A percentile compares a stretch with the other conserved stretches of the same genome.
Conservation (phyloP, 1,140 invertebrate genomes). For the Megathymus violae region DNA sequence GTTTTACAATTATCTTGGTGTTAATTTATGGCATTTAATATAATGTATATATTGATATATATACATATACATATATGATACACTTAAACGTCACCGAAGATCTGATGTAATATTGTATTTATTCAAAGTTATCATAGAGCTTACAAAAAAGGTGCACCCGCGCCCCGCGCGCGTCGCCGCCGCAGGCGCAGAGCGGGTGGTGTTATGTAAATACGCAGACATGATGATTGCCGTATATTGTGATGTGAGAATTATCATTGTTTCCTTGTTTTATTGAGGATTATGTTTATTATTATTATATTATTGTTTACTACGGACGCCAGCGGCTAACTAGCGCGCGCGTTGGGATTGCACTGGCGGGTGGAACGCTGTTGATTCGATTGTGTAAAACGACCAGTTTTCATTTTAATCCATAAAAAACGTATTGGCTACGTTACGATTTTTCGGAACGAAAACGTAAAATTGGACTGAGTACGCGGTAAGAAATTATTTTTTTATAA, state of each 20-base stretch:
- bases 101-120: not conserved
- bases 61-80: too few relatives aligned
- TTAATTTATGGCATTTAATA: not conserved
- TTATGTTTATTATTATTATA: conserved; percentile 28
- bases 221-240: conserved; percentile 28
- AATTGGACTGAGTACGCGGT: conserved; percentile 23
- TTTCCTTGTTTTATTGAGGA: conserved; percentile 18
- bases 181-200: too few relatives aligned
- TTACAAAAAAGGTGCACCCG: too few relatives aligned
- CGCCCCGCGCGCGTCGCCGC: too few relatives aligned
- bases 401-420: too few relatives aligned
- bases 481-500: conserved; percentile 24
- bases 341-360: not conserved
- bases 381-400: too few relatives aligned
- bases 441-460: conserved; percentile 17
- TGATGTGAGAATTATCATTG: conserved; percentile 22
- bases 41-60: too few relatives aligned
- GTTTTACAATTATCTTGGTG: not conserved
- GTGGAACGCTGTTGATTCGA: too few relatives aligned
- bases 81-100: not conserved
- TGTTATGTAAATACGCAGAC: conserved; percentile 7
- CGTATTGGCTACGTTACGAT: conserved; percentile 13
- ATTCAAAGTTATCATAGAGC: not conserved
- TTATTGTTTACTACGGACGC: conserved; percentile 11
- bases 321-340: not conserved